Evolutionary conservation across 2,113 vertebrate genomes (phyloP).

Genomic region (Trinectes maculatus): DNA sequence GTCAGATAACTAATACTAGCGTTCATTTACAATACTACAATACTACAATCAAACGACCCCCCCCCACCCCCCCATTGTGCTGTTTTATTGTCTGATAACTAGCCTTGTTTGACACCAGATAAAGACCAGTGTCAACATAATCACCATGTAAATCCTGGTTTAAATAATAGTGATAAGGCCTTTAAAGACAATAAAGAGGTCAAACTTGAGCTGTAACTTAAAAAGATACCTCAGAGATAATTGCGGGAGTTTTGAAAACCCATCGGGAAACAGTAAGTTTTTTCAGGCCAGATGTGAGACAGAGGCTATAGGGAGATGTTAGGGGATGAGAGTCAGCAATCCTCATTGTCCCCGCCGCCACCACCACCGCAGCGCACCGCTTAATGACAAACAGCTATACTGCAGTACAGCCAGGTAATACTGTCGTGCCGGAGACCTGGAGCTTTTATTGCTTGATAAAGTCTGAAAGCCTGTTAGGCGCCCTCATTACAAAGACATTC

Average conservation of each 20-base stretch:
- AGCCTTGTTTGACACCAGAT: constrained; percentile 35
- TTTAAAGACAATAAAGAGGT: not conserved
- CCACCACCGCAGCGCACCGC: constrained; percentile 35
- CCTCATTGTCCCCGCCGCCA: constrained; percentile 7
- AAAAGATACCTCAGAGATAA: constrained; percentile 17
- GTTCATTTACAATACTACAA: constrained; percentile 22
- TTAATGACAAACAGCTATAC: constrained; percentile 65
- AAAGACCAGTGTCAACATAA: constrained; percentile 37
- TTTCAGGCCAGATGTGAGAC: constrained; percentile 24
- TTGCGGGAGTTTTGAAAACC: constrained; percentile 53
- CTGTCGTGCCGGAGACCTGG: constrained; percentile 59
- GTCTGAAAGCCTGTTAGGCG: constrained; percentile 83
- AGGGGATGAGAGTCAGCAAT: constrained; percentile 48
- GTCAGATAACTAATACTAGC: not conserved
- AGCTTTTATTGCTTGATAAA: constrained; percentile 85
- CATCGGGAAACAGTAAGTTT: constrained; percentile 32
- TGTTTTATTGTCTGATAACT: constrained; percentile 32
- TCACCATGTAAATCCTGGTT: constrained; percentile 21
- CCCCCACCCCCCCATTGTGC: not conserved
- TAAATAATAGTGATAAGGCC: constrained; percentile 37
- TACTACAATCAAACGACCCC: constrained; percentile 8
- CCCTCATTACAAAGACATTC: constrained; percentile 76
- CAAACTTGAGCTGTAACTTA: constrained; percentile 41
- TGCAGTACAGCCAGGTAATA: constrained; percentile 56
- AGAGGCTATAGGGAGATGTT: constrained; percentile 20